Conservation (phyloP, 2,888 invertebrate species). For the Drosophila nr. perissopoda region DNA sequence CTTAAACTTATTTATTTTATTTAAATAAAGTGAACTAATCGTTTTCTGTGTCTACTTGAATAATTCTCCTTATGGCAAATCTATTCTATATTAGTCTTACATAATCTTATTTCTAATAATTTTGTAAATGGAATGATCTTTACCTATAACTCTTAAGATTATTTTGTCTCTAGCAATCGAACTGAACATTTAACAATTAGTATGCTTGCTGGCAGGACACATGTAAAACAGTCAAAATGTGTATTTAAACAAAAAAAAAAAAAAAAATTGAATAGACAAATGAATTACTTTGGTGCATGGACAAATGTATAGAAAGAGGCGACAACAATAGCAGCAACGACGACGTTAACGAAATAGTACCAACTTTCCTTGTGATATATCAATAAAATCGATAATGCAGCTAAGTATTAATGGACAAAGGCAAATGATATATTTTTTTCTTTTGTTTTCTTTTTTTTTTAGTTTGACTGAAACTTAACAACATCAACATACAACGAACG, state of each 20-base stretch:
- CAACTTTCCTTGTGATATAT: constrained; percentile 29
- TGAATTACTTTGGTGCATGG: constrained; percentile 33
- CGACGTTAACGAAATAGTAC: constrained; percentile 15
- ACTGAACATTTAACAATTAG: constrained; percentile 33
- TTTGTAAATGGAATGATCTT: not conserved
- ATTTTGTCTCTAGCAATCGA: not conserved
- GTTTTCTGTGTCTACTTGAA: not conserved
- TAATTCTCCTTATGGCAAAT: not conserved
- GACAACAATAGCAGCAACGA: constrained; percentile 35
- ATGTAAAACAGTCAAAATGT: constrained; percentile 39
- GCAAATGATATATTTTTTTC: constrained; percentile 38
- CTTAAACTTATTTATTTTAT: constrained; percentile 1
- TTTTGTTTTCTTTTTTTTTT: not conserved
- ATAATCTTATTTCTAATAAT: not conserved
- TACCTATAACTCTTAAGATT: not conserved
- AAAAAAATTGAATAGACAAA: constrained; percentile 30
- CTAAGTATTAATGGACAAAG: constrained; percentile 31
- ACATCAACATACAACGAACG: constrained; percentile 67
- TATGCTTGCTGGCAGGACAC: constrained; percentile 38
- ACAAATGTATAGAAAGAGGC: constrained; percentile 49
- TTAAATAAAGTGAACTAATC: constrained; percentile 3
- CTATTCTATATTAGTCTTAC: not conserved
- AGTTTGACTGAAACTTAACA: constrained; percentile 46
- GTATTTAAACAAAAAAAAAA: constrained; percentile 11
- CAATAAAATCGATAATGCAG: constrained; percentile 38